Percentiles rank a stretch among this genome's conserved stretches.
Conservation (phyloP, 2,797 vertebrate genomes). For the Acrossocheilus fasciatus region DNA sequence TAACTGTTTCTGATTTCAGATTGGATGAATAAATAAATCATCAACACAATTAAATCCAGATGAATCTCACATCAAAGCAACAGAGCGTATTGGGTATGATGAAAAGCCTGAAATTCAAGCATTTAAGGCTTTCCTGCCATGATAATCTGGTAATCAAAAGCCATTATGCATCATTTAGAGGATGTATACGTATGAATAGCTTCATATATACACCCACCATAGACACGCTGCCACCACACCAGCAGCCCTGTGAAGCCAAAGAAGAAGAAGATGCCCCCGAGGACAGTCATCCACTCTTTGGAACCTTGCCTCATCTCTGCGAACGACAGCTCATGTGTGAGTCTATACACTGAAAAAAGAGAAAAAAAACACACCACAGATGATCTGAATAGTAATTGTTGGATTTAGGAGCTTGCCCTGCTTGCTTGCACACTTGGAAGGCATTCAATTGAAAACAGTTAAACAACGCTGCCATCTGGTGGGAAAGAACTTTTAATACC, state of each 20-base stretch:
- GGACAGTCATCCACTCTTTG: slow-evolving; percentile 79
- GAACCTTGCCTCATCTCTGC: slow-evolving; percentile 68
- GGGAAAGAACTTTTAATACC: neutral
- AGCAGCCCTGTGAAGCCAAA: slow-evolving; percentile 75
- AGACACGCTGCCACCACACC: slow-evolving; percentile 77
- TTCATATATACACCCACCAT: slow-evolving; percentile 67
- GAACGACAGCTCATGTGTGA: slow-evolving; percentile 66
- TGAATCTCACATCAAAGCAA: slow-evolving; percentile 24
- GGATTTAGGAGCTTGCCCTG: neutral
- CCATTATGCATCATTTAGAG: neutral
- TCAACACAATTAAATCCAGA: slow-evolving; percentile 28
- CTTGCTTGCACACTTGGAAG: neutral
- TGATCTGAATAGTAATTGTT: slow-evolving; percentile 7
- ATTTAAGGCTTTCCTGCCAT: slow-evolving; percentile 1
- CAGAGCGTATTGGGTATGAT: neutral
- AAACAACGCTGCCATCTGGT: slow-evolving; percentile 45
- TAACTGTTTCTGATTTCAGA: slow-evolving; percentile 6
- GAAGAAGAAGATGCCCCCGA: slow-evolving; percentile 73
- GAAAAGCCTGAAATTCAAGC: slow-evolving; percentile 14
- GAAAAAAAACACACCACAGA: neutral
- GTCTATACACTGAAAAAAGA: slow-evolving; percentile 67
- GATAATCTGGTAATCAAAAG: neutral
- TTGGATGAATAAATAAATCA: slow-evolving; percentile 30
- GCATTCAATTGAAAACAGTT: neutral
- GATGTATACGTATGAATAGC: neutral